Base-by-base conservation (phyloP, 2,888 invertebrate genomes). In the Platycheirus rosarum region DNA sequence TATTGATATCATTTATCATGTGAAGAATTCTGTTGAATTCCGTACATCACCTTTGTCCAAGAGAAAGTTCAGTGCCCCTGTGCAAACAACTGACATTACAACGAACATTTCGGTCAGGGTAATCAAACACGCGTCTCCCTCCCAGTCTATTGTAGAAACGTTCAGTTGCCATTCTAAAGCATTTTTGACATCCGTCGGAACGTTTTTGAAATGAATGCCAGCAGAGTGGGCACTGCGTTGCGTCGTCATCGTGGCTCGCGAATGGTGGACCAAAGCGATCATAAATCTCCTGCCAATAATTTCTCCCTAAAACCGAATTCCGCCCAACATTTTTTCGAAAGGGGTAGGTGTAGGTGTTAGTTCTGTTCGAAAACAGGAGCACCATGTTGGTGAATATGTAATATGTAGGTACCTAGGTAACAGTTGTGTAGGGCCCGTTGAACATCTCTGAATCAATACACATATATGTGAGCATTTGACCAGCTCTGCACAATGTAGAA, bases 241-340 rank as follows among this genome's bases (percentile, higher is more conserved):
- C n/a, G n/a, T n/a, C n/a, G n/a, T n/a, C n/a, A n/a, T n/a, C n/a
- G n/a, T n/a, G n/a, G n/a, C n/a, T n/a, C n/a, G n/a, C n/a, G n/a
- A n/a, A n/a, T n/a, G 13, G 7, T 60, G 37, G 57, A 20, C 53
- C 35, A 66, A 46, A 49, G 14, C 40, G 35, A 55, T 62, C 37
- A 73, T 77, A 77, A 82, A 82, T 77, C 68, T 71, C 68, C 48
- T 57, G 77, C 71, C 71, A 77, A 82, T 68, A 77, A 77, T 82
- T 82, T 68, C 62, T 55, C 53, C 66, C 76, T 68, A 63, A 65
- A 70, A 40, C 76, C 53, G 66, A 76, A 46, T 65, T 26, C 57
- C 9, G 18, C 51, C 14, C 49, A 49, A n/a, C 46, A 49, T 48
- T 49, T 46, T 51, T n/a, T 13, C 13, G n/a, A 13, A 2, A 13